These are phyloP conservation scores for Tenthredo distinguenda DNA, from an alignment of 2,888 invertebrate species.

Conservation along the genomic window DNA sequence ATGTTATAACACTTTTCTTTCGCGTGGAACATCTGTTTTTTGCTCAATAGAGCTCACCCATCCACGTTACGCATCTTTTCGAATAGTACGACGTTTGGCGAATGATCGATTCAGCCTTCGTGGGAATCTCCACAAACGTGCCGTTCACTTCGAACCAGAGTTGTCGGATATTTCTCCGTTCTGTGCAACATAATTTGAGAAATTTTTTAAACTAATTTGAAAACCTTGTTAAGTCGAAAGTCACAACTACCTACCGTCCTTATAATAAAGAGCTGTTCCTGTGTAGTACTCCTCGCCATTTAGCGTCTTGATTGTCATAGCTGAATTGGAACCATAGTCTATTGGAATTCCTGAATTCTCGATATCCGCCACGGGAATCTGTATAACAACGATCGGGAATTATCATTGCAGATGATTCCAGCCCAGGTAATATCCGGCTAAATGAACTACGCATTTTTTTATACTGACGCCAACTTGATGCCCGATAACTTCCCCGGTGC, in stretches of 20 bases:
- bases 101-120: neutral
- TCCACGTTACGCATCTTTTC: neutral
- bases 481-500: neutral
- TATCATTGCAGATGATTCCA: neutral
- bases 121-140: neutral
- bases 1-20: neutral
- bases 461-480: conserved; percentile 5
- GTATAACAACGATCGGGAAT: neutral
- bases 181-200: neutral
- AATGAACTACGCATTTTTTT: neutral
- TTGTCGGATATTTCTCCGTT: neutral
- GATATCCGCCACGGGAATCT: neutral
- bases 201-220: neutral
- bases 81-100: neutral
- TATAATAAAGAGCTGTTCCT: neutral
- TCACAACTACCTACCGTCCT: neutral
- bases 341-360: neutral
- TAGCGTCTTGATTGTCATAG: neutral
- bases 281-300: neutral
- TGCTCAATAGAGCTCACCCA: neutral
- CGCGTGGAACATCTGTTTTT: neutral
- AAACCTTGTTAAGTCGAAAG: neutral
- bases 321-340: neutral
- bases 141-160: neutral
- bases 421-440: neutral